Base-by-base conservation (phyloP, 2,113 vertebrate genomes). In the Dendrocopos noguchii region DNA sequence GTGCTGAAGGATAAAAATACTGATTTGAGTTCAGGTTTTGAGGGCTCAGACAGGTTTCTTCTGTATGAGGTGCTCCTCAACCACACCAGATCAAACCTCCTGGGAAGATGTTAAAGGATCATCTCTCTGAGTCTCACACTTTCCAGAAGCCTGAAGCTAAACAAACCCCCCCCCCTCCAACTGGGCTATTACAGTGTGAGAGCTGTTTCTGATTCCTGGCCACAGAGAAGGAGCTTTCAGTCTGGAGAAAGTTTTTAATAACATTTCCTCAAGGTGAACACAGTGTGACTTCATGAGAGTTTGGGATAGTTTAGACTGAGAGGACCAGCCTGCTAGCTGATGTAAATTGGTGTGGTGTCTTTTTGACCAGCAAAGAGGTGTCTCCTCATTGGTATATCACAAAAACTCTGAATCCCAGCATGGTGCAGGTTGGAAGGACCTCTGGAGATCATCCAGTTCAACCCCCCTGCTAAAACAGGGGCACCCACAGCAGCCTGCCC, bases 1-100 rank as follows among this genome's bases (percentile, higher is more conserved):
- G 46, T 29, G 29, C 19, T n/a, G 21, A 19, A 50, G 20, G 79
- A 12, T 22, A n/a, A 59, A 64, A 31, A 4, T 59, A 34, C 8
- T 4, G 1, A 1, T 3, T 42, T 5, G 2, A 8, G 29, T 24
- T 9, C 15, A 0, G 2, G 14, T 13, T 47, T 1, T 46, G 16
- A 11, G 31, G 61, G n/a, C 3, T 3, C 61, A 15, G 19, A 21
- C 55, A 64, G 33, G 24, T 34, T 56, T 56, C 19, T 44, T 44
- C 42, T 1, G 0, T 14, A 19, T 1, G 0, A 1, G 3, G 4
- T n/a, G 12, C 36, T 68, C n/a, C 31, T 25, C 42, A 29, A 10
- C 17, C 27, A 4, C 1, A 0, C 2, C 6, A 67, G 59, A 55
- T 14, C 24, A 7, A 50, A 18, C 14, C 42, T 31, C 50, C 47